Percentiles rank a stretch among this genome's conserved stretches.
These are phyloP conservation scores for Melieria crassipennis DNA, from an alignment of 2,888 invertebrate genomes.

Conservation along the genomic window DNA sequence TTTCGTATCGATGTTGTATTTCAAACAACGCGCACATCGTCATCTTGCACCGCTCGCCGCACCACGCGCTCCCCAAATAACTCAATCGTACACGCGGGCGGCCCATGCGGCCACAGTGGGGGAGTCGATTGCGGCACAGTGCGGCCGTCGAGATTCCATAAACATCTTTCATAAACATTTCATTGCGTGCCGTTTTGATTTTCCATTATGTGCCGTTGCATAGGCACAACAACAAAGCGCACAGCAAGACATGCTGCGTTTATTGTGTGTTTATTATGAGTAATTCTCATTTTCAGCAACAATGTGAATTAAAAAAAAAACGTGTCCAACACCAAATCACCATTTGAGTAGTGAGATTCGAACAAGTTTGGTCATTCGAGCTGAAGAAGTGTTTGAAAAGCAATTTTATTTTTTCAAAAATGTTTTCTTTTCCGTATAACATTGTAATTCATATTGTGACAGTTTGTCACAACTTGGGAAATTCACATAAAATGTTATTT, in stretches of 20 bases:
- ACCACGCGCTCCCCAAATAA: conserved; percentile 1
- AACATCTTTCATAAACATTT: conserved; percentile 15
- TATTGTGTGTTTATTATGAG: conserved; percentile 35
- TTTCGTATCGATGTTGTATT: conserved; percentile 29
- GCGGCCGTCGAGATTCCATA: not conserved
- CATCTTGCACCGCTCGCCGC: not conserved
- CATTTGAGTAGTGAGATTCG: no score
- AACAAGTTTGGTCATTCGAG: no score
- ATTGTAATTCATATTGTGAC: no score
- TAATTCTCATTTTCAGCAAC: conserved; percentile 26
- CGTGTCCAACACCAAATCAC: no score
- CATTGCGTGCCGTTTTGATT: not conserved
- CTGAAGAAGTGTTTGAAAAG: no score
- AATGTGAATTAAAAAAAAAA: no score
- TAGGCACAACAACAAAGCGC: not conserved
- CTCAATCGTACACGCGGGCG: not conserved
- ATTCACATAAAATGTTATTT: no score
- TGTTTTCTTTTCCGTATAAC: no score
- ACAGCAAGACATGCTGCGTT: conserved; percentile 29
- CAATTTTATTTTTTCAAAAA: no score
- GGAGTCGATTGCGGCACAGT: not conserved
- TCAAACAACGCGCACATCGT: conserved; percentile 30
- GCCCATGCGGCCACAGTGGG: not conserved
- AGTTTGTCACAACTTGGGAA: no score
- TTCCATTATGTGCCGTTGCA: conserved; percentile 11